Evolutionary conservation across 2,113 vertebrate genomes (phyloP).

Genomic region (Calyptommatus sinebrachiatus): DNA sequence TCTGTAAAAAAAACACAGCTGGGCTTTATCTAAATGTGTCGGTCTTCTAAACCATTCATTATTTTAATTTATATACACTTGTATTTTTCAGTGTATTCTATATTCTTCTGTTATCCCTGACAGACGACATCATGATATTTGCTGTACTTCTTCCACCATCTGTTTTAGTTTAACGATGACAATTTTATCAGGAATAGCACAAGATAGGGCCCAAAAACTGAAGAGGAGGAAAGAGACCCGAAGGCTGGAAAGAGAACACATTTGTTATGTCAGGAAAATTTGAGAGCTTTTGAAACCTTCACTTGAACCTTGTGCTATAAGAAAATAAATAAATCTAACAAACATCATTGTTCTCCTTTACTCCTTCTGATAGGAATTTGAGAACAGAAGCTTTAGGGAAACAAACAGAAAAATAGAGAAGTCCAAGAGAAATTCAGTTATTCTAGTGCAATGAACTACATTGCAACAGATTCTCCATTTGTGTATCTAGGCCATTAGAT

Average conservation of each 20-base stretch:
- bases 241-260: background rate
- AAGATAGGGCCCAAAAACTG: background rate
- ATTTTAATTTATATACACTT: background rate
- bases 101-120: background rate
- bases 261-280: background rate
- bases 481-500: background rate
- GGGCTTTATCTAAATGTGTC: background rate
- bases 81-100: background rate
- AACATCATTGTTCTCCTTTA: background rate
- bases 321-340: background rate
- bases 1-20: background rate
- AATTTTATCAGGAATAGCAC: background rate
- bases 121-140: background rate
- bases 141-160: background rate
- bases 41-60: no score
- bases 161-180: constrained; percentile 6
- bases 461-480: background rate
- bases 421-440: background rate
- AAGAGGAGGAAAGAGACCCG: background rate
- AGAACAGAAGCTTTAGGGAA: background rate
- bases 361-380: background rate
- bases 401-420: background rate
- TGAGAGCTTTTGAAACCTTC: no score
- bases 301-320: background rate
- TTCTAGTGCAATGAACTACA: background rate